A percentile compares a stretch with the other conserved stretches of the same genome.
Evolutionary conservation across 2,797 vertebrate genomes (phyloP).

Genomic region (Cyprinella venusta): DNA sequence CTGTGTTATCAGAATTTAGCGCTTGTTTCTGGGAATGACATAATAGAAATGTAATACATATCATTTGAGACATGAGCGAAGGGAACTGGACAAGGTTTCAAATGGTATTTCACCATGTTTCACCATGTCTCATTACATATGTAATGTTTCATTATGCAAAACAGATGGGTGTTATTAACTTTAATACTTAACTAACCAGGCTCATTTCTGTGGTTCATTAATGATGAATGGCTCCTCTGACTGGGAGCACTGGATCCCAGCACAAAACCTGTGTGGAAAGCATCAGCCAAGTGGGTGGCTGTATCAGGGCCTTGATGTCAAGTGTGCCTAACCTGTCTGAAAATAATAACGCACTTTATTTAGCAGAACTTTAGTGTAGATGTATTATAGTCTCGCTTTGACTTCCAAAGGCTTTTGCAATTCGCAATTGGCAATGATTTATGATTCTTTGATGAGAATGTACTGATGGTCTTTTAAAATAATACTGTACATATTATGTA

Average conservation of each 20-base stretch:
- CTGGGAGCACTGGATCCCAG: too few relatives aligned
- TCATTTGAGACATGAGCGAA: background rate
- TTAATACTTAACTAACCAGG: slow-evolving; percentile 59
- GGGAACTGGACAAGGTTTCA: background rate
- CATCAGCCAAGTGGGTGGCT: slow-evolving; percentile 71
- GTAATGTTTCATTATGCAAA: background rate
- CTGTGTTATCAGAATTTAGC: too few relatives aligned
- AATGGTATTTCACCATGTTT: background rate
- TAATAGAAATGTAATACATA: too few relatives aligned
- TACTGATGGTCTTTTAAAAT: background rate
- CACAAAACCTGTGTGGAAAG: slow-evolving; percentile 69
- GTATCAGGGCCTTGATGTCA: slow-evolving; percentile 61
- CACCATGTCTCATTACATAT: background rate
- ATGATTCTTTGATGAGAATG: background rate
- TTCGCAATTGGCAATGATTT: background rate
- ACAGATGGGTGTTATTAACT: background rate
- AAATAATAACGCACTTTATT: background rate
- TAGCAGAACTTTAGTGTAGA: background rate
- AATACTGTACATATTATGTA: background rate
- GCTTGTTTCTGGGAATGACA: too few relatives aligned
- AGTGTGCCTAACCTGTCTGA: slow-evolving; percentile 9
- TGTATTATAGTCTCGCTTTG: too few relatives aligned
- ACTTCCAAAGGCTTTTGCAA: background rate
- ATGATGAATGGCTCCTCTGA: slow-evolving; percentile 72
- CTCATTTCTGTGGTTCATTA: slow-evolving; percentile 75